phyloP scores from a whole-genome alignment of 2,888 invertebrate genomes.

The Lasioglossum vierecki region DNA sequence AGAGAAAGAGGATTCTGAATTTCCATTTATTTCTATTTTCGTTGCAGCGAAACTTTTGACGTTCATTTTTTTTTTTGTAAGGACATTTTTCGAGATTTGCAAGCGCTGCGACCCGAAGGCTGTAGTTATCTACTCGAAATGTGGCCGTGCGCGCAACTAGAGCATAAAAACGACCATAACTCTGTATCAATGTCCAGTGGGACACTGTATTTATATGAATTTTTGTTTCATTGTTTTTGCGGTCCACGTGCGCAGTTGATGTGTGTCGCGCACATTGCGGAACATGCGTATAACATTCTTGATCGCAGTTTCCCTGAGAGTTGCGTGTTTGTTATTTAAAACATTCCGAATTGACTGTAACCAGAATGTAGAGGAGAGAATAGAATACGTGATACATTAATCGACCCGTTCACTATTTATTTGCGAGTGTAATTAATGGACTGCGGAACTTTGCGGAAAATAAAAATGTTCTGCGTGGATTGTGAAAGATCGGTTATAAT shows the following conservation, averaged over 20 bases:
- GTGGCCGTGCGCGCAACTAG: neutral
- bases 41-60: neutral
- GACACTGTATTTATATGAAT: neutral
- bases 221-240: conserved; percentile 6
- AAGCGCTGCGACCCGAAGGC: neutral
- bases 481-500: neutral
- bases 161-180: neutral
- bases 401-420: neutral
- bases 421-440: neutral
- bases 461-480: neutral
- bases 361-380: neutral
- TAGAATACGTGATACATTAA: neutral
- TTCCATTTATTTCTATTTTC: neutral
- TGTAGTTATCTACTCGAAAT: neutral
- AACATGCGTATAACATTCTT: neutral
- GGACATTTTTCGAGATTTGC: neutral
- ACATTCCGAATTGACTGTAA: neutral
- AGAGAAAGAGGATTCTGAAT: neutral
- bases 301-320: neutral
- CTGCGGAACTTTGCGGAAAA: neutral
- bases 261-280: neutral
- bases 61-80: neutral
- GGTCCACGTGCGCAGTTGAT: neutral
- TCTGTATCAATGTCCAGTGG: neutral
- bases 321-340: neutral